Evolutionary conservation across 2,113 vertebrate genomes (phyloP), one percentile per base, ranked within the genome.

Genomic region (Aramus guarauna): DNA sequence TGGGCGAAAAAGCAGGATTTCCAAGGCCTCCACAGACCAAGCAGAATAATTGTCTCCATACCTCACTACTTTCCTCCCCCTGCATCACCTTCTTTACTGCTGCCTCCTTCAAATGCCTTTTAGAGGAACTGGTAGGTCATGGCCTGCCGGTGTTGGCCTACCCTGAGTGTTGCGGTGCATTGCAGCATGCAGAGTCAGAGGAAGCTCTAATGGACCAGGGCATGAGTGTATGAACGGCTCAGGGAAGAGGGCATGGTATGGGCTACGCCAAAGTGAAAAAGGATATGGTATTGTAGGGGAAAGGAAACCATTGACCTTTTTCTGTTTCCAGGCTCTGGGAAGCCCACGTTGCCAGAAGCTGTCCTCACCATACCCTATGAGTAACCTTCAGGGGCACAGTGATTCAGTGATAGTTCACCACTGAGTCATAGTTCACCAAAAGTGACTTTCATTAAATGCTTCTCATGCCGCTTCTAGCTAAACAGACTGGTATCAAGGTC

Each of bases 141-240:
- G 43, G 37, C 77, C 47, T 55, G 26, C 32, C n/a, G 29, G 32
- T 4, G 26, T 22, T 89, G 53, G 29, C 63, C 15, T 29, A 4
- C 9, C 22, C 53, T 1, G 3, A 15, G 43, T 12, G 9, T 5
- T 62, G 60, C 8, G 1, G 34, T 34, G 52, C 2, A 1, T 17
- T 87, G 45, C 62, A 21, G 14, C 0, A 0, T 36, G 66, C 55
- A 64, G 45, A 43, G 36, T 62, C 45, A 66, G 72, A 76, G 24
- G n/a, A 66, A 58, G 47, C 32, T 39, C 22, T 50, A 20, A 37
- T 36, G 48, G 23, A 43, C n/a, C 36, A 68, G 37, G n/a, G 7
- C 18, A 20, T 5, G 13, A 50, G 22, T 2, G 14, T n/a, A 21
- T 23, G 39, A 78, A 50, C 2, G 6, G 32, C 55, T 66, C 4